These are phyloP conservation scores for Leuciscus idus DNA, from an alignment of 2,113 vertebrate genomes.

Conservation along the genomic window DNA sequence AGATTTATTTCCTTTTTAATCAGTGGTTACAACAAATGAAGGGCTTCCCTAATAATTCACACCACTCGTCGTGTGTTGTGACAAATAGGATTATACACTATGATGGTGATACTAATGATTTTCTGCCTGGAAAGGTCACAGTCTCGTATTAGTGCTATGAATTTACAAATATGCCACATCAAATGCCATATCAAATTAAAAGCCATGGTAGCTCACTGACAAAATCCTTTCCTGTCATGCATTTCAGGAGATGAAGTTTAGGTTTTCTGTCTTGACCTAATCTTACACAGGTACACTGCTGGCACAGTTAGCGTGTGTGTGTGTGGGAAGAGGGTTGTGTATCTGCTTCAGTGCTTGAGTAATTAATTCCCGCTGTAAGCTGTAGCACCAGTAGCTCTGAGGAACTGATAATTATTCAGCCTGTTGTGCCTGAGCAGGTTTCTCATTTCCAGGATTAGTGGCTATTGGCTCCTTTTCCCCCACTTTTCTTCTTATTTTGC, in stretches of 20 bases:
- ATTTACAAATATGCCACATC: background rate
- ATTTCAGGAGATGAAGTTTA: background rate
- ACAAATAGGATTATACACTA: conserved; percentile 29
- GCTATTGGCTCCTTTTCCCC: conserved; percentile 14
- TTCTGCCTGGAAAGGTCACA: conserved; percentile 46
- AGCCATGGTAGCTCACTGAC: background rate
- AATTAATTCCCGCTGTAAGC: conserved; percentile 38
- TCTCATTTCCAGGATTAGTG: conserved; percentile 58
- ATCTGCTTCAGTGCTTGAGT: conserved; percentile 30
- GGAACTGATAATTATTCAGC: conserved; percentile 33
- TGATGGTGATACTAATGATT: conserved; percentile 39
- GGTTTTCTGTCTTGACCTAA: background rate
- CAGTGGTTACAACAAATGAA: conserved; percentile 17
- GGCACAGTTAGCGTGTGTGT: background rate
- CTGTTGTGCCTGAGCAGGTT: conserved; percentile 40
- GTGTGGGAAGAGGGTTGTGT: background rate
- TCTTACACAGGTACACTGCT: conserved; percentile 4
- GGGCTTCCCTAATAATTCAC: conserved; percentile 26
- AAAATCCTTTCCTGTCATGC: conserved; percentile 12
- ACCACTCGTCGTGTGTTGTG: background rate
- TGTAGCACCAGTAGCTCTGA: background rate
- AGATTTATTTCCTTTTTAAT: conserved; percentile 41
- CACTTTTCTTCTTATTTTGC: background rate
- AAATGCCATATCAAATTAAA: background rate
- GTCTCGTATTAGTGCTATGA: background rate